These are phyloP conservation scores for Haemorhous mexicanus DNA, from an alignment of 2,113 vertebrate species.

Conservation along the genomic window DNA sequence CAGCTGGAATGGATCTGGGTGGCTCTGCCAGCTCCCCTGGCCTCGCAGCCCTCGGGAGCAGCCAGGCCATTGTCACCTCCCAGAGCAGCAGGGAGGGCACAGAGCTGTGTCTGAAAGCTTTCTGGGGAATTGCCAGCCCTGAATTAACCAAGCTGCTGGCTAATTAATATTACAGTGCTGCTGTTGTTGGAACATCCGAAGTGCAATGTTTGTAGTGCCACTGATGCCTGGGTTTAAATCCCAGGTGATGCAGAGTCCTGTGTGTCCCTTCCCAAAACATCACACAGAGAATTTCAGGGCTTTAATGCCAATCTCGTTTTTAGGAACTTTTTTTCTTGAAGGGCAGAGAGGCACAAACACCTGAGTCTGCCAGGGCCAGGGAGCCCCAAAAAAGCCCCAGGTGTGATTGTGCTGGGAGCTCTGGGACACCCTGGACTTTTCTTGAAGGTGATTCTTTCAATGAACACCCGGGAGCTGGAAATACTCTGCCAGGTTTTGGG, in stretches of 20 bases:
- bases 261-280: not conserved
- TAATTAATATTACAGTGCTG: not conserved
- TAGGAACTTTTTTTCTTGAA: not conserved
- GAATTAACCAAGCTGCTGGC: not conserved
- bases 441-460: not conserved
- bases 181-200: not conserved
- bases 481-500: not conserved
- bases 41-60: rapidly evolving
- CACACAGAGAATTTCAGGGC: not conserved
- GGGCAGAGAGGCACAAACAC: too few species aligned
- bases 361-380: too few species aligned
- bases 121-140: not conserved
- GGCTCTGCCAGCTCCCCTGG: not conserved
- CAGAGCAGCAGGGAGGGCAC: not conserved
- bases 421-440: too few species aligned
- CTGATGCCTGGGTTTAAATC: not conserved
- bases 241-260: not conserved
- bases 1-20: not conserved
- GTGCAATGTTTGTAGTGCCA: not conserved
- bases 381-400: too few species aligned
- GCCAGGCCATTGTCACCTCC: not conserved
- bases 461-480: constrained; percentile 45
- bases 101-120: not conserved
- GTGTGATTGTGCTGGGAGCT: too few species aligned
- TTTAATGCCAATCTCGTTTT: not conserved